These are phyloP conservation scores for Andrena minutula DNA, from an alignment of 2,888 invertebrate genomes.

Conservation along the genomic window DNA sequence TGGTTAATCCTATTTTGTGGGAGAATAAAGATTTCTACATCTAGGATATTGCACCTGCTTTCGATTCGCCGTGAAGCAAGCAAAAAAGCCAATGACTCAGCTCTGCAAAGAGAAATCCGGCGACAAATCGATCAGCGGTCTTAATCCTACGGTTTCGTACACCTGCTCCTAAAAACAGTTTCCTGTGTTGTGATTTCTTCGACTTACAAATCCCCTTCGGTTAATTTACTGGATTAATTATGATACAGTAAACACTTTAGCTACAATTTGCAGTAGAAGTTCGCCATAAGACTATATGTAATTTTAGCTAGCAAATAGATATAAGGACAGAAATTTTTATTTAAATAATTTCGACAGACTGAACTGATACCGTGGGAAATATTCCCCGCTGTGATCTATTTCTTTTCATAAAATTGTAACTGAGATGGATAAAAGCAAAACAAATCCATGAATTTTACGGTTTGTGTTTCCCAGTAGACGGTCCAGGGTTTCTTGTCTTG, in stretches of 20 bases:
- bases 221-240: not conserved
- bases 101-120: constrained; percentile 72
- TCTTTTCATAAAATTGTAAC: constrained; percentile 23
- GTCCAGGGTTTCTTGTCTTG: constrained; percentile 43
- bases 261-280: not conserved
- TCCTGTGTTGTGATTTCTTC: constrained; percentile 27
- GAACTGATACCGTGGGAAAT: not conserved
- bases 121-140: constrained; percentile 67
- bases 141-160: constrained; percentile 52
- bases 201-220: not conserved
- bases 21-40: constrained; percentile 63
- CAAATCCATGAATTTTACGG: constrained; percentile 72
- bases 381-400: not conserved
- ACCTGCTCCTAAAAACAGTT: constrained; percentile 38
- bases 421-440: constrained; percentile 51
- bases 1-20: constrained; percentile 10
- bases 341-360: not conserved
- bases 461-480: constrained; percentile 52
- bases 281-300: not conserved
- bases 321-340: not conserved
- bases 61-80: constrained; percentile 60
- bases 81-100: constrained; percentile 71
- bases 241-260: not conserved
- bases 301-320: not conserved
- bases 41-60: constrained; percentile 67